phyloP scores from a whole-genome alignment of 2,797 vertebrate genomes.

The Ciconia nigra region DNA sequence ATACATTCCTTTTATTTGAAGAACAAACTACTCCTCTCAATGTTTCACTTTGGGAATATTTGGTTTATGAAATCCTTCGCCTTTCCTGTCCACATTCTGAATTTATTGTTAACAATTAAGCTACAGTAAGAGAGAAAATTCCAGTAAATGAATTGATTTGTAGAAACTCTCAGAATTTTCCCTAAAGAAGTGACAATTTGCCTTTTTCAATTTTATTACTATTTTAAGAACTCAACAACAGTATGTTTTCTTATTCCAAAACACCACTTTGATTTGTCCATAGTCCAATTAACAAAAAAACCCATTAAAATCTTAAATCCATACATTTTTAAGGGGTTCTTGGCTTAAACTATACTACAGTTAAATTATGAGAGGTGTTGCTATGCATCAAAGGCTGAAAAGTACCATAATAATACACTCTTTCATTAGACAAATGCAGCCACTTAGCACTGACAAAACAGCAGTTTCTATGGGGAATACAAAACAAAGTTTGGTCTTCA shows the following conservation, averaged over 20 bases:
- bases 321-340: background rate
- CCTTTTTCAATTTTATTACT: background rate
- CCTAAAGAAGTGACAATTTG: background rate
- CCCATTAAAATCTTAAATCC: background rate
- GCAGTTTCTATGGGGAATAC: background rate
- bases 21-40: background rate
- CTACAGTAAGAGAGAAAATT: background rate
- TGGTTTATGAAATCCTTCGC: background rate
- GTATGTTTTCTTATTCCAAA: background rate
- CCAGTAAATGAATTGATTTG: background rate
- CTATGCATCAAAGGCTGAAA: background rate
- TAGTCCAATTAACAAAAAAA: background rate
- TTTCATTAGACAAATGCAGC: background rate
- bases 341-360: background rate
- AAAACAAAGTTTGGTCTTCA: background rate
- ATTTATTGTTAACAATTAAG: background rate
- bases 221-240: background rate
- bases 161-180: background rate
- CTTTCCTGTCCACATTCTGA: background rate
- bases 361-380: background rate
- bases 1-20: background rate
- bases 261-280: background rate
- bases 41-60: background rate
- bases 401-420: background rate
- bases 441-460: background rate